Evolutionary conservation across 2,797 vertebrate species (phyloP).

Genomic region (Tragelaphus oryx): DNA sequence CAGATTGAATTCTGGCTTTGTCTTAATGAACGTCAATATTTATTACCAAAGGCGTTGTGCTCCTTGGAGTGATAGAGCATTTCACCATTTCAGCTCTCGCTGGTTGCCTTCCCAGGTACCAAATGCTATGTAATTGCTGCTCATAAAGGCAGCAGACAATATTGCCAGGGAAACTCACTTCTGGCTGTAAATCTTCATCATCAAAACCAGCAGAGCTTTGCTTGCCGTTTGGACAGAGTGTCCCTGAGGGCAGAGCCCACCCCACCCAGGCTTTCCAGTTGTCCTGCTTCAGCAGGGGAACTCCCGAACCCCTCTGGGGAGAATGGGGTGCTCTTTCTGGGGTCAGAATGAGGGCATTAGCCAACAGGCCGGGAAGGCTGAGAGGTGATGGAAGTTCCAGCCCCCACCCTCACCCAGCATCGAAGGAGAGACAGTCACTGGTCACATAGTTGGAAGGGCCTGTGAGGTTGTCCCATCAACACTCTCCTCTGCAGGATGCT

Average conservation of each 20-base stretch:
- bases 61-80: slow-evolving; percentile 49
- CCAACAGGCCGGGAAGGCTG: not conserved
- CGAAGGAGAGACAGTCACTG: not conserved
- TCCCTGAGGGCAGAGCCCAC: not conserved
- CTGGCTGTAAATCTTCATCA: slow-evolving; percentile 73
- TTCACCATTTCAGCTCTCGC: slow-evolving; percentile 38
- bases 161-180: slow-evolving; percentile 74
- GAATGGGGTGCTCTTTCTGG: not conserved
- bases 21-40: slow-evolving; percentile 65
- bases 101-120: slow-evolving; percentile 71
- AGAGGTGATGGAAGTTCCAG: not conserved
- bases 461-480: fast-evolving
- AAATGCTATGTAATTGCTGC: slow-evolving; percentile 69
- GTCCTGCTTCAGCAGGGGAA: not conserved
- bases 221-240: slow-evolving; percentile 45
- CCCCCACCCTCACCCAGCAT: not conserved
- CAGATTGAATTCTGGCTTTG: slow-evolving; percentile 60
- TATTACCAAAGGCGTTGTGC: slow-evolving; percentile 56
- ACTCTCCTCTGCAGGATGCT: not conserved
- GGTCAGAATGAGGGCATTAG: fast-evolving
- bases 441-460: not conserved
- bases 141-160: slow-evolving; percentile 61
- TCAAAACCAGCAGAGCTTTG: slow-evolving; percentile 65
- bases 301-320: not conserved
- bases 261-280: not conserved